These are phyloP conservation scores for Loxodonta africana DNA, from an alignment of 2,113 vertebrate species.

Conservation along the genomic window DNA sequence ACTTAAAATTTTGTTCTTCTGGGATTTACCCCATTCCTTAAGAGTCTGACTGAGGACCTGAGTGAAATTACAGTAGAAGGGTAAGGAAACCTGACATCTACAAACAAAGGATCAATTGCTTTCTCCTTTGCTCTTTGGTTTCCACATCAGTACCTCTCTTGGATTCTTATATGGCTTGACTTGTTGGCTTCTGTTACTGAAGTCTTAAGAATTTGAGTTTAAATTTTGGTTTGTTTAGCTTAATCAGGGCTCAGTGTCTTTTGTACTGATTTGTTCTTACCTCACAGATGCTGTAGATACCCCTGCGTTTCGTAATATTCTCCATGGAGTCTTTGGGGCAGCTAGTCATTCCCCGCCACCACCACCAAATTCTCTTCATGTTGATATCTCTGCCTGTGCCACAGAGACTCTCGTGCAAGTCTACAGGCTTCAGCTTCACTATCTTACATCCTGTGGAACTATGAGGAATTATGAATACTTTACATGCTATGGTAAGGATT, in stretches of 20 bases:
- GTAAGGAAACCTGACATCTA: accelerated
- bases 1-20: not conserved
- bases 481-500: not conserved
- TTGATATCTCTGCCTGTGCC: not conserved
- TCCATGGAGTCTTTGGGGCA: not conserved
- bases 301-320: not conserved
- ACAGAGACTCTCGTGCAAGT: accelerated
- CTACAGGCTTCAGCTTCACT: not conserved
- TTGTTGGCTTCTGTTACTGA: not conserved
- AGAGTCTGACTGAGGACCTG: not conserved
- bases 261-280: not conserved
- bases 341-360: not conserved
- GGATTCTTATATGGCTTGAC: not conserved
- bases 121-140: not conserved
- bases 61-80: not conserved
- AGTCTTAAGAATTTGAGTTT: not conserved
- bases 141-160: not conserved
- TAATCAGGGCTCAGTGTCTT: not conserved
- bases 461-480: not conserved
- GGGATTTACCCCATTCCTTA: not conserved
- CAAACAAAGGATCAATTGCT: not conserved
- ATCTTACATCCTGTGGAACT: not conserved
- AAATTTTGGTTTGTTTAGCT: not conserved
- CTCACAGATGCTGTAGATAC: not conserved
- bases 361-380: not conserved